Evolutionary conservation across 2,888 invertebrate genomes (phyloP).

Genomic region (Eilema caniola): DNA sequence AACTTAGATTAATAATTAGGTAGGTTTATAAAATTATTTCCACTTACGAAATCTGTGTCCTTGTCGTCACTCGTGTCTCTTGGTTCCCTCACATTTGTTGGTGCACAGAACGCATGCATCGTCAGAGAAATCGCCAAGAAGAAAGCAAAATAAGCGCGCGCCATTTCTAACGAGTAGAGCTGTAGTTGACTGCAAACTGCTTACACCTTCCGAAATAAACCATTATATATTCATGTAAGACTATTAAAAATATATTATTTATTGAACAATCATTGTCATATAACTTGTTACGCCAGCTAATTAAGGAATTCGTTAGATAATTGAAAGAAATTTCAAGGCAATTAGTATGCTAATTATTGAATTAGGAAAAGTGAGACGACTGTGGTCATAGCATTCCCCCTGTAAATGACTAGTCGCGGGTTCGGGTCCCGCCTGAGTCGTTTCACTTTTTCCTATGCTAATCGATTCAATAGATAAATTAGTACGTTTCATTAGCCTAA

Average conservation of each 20-base stretch:
- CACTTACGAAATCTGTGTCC: constrained; percentile 28
- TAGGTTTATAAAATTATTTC: too few species aligned
- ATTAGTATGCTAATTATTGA: too few species aligned
- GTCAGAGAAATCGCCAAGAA: constrained; percentile 62
- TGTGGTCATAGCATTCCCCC: too few species aligned
- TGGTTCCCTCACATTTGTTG: constrained; percentile 45
- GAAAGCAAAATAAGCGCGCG: constrained; percentile 52
- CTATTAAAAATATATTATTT: constrained; percentile 17
- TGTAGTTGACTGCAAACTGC: constrained; percentile 28
- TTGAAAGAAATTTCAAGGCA: too few species aligned
- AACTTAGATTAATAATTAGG: not conserved
- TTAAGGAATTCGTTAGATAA: too few species aligned
- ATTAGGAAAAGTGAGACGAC: too few species aligned
- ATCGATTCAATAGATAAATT: too few species aligned
- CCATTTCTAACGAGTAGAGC: constrained; percentile 58
- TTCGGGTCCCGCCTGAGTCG: too few species aligned
- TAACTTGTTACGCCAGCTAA: constrained; percentile 21
- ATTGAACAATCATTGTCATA: constrained; percentile 21
- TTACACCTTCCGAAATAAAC: constrained; percentile 36
- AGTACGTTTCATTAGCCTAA: too few species aligned
- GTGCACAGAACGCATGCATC: constrained; percentile 65
- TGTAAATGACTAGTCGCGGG: too few species aligned
- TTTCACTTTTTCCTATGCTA: too few species aligned
- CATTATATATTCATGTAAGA: not conserved
- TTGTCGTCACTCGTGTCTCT: constrained; percentile 38